Base-by-base conservation (phyloP, 2,113 vertebrate genomes). In the Tachysurus fulvidraco region DNA sequence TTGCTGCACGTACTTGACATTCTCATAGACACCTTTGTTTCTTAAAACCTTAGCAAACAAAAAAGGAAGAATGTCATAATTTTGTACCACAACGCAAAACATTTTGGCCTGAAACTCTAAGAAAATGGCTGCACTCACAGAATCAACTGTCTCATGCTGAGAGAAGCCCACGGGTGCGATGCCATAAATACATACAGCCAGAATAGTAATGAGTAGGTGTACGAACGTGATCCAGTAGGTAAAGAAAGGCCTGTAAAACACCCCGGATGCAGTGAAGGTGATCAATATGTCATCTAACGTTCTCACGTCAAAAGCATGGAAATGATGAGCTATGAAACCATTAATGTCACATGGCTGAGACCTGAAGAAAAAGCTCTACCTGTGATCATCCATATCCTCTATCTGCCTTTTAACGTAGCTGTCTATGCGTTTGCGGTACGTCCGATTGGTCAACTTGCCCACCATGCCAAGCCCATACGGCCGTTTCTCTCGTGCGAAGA, bases 141-240 rank as follows among this genome's bases (percentile, higher is more conserved):
- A 99, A 95, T 99, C 98, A 88, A 99, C 97, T 0, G 97, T 98
- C 93, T 99, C 98, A 0, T 99, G 98, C 88, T 99, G 98, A 23
- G 98, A 98, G 92, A 99, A 99, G 87, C 98, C 98, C 92, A 99
- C 97, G 0, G 98, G 98, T 16, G 98, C 98, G 0, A 99, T 97
- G 74, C 98, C 98, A 0, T 99, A 98, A 95, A 98, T 99, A 91
- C 96, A 98, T 71, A 99, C 97, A 1, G 98, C 96, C 0, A 99
- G 93, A 89, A 99, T 96, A 62, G 98, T 99, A 94, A 99, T 97
- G 73, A 99, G 97, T 5, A 98, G 95, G 92, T 99, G 98, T 92
- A 99, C 98, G 87, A 98, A 96, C 36, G 97, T 99, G 88, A 99
- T 97, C 98, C 98, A 99, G 94, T 99, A 99, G 14, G 98, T 99